Evolutionary conservation across 1,140 invertebrate species (phyloP), one percentile per base, ranked within the genome.

Genomic region (Cherax quadricarinatus): DNA sequence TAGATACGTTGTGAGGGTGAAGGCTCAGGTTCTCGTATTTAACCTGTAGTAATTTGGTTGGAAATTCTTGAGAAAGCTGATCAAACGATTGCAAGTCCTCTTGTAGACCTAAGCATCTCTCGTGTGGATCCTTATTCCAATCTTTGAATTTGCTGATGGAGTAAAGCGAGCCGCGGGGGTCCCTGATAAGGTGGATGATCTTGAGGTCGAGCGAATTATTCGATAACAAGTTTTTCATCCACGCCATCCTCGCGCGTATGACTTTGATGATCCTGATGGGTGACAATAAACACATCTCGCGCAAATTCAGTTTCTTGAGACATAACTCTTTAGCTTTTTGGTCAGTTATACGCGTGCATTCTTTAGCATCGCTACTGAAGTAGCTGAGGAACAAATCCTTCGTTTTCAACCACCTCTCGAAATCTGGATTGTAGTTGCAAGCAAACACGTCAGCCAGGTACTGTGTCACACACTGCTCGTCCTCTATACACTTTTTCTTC

Each of bases 21-120:
- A 91, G 48, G 21, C 90, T 86, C 12, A 91, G 60, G 30, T 70
- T 41, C 78, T 91, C 90, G 60, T 87, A 91, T 18, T 66, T 60
- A 12, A 91, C 53, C 62, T 86, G 84, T 6, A 82, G 4, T 66
- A 91, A 83, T 30, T 53, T 80, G 5, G 75, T 48, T 10, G 90
- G 90, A 75, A 80, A 91, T 12, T 30, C 21, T 30, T 87, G 18
- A 5, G 51, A 66, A 48, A 81, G 24, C 9, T 21, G 10, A 4
- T 87, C 84, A 70, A 82, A 91, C 18, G 78, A 48, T 7, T 48
- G 5, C 10, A 91, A 21, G 78, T 91, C 90, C 6, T 91, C 78
- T 75, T 91, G 57, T 2, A 91, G 78, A 1, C 51, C 85, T 0
- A 7, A 1, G 78, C 90, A 91, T 12, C 84, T 57, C 16, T 30